Evolutionary conservation across 2,113 vertebrate genomes (phyloP), one percentile per base, ranked within the genome.

Genomic region (Hypanus sabinus): DNA sequence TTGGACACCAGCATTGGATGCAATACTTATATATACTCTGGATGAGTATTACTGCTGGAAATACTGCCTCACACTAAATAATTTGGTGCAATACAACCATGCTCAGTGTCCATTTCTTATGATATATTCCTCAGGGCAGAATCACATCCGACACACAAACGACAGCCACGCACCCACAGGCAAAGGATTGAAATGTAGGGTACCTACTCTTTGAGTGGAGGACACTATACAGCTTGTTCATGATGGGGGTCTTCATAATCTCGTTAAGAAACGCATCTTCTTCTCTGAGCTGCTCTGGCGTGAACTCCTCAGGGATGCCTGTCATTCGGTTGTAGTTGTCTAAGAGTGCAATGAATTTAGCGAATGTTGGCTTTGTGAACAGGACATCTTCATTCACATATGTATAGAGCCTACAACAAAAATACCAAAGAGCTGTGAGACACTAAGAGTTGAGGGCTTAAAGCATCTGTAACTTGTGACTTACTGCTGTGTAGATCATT

Each of bases 311-410:
- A 0, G 95, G 81, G 0, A 94, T 96, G 73, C 98, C 99, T 0
- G 98, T 98, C 22, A 94, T 95, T 95, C 96, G 95, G 73, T 97
- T 94, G 95, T 99, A 99, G 95, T 99, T 99, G 95, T 99, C 97
- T 94, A 99, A 96, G 94, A 99, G 95, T 9, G 96, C 96, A 83
- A 98, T 95, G 85, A 99, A 96, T 81, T 98, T 97, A 0, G 97
- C 95, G 0, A 97, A 99, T 1, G 98, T 99, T 1, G 98, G 98
- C 91, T 96, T 98, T 95, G 98, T 97, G 95, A 97, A 97, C 94
- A 99, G 97, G 18, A 97, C 94, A 18, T 94, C 22, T 95, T 99
- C 97, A 0, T 98, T 97, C 95, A 99, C 96, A 3, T 95, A 96
- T 0, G 83, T 95, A 96, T 97, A 99, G 95, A 99, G 96, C 88